Conservation (phyloP, 2,888 invertebrate genomes). For the Archaeoteleia sp. region DNA sequence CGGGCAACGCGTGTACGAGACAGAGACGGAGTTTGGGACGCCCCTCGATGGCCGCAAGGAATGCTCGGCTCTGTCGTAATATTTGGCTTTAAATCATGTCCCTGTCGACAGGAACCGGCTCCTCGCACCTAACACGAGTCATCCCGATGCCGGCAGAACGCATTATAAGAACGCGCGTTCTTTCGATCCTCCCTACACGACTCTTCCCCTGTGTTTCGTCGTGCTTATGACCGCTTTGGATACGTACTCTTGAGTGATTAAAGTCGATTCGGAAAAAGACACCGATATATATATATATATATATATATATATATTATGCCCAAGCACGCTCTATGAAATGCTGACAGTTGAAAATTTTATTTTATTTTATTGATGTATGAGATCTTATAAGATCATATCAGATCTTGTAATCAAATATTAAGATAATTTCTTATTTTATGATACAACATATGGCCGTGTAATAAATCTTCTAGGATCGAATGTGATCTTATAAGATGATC, state of each 20-base stretch:
- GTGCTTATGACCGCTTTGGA: conserved; percentile 21
- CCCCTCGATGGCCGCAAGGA: conserved; percentile 64
- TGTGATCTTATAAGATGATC: too few species aligned
- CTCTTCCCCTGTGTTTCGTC: conserved; percentile 1
- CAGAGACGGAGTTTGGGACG: conserved; percentile 36
- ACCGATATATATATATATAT: too few species aligned
- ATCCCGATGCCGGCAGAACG: conserved; percentile 48
- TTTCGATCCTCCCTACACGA: conserved; percentile 22
- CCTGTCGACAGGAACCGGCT: conserved; percentile 67
- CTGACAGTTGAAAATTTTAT: too few species aligned
- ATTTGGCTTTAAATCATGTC: conserved; percentile 75
- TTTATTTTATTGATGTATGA: too few species aligned
- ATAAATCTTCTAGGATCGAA: too few species aligned
- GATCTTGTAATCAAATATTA: too few species aligned
- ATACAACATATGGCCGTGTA: too few species aligned
- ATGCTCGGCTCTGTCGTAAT: conserved; percentile 73
- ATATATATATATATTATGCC: too few species aligned
- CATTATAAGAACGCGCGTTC: conserved; percentile 53
- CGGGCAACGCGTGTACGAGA: conserved; percentile 51
- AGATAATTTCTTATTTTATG: too few species aligned
- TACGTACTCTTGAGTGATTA: conserved; percentile 33
- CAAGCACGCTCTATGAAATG: conserved; percentile 42
- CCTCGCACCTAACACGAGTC: conserved; percentile 53
- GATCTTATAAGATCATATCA: too few species aligned
- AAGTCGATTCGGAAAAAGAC: conserved; percentile 28